Percentiles rank a stretch among this genome's conserved stretches.
These are phyloP conservation scores for Motacilla tschutschensis DNA, from an alignment of 2,113 vertebrate genomes.

Conservation along the genomic window DNA sequence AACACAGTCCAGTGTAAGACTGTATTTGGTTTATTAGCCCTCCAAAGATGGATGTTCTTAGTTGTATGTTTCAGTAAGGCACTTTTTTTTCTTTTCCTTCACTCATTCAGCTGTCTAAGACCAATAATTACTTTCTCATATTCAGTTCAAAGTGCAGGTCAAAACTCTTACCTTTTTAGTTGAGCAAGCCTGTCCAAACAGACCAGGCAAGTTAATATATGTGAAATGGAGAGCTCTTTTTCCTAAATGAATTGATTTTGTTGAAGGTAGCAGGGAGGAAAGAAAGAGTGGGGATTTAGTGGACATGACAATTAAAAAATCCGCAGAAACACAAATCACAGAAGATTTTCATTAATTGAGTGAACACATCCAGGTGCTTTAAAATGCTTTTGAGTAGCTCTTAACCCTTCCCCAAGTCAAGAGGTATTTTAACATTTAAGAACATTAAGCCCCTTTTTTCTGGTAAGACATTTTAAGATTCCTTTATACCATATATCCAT, in stretches of 20 bases:
- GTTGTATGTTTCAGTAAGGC: neutral
- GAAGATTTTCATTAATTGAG: neutral
- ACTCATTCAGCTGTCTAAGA: neutral
- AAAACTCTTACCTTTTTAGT: neutral
- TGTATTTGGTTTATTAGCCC: neutral
- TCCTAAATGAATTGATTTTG: neutral
- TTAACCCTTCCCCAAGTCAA: neutral
- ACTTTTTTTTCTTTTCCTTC: neutral
- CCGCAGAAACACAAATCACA: neutral
- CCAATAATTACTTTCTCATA: neutral
- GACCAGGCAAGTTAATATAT: neutral
- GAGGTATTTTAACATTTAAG: neutral
- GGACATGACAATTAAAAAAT: neutral
- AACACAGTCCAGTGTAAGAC: neutral
- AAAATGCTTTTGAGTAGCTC: neutral
- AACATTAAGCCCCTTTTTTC: neutral
- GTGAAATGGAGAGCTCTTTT: neutral
- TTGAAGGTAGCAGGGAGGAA: neutral
- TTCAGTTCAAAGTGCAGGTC: neutral
- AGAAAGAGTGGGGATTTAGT: neutral
- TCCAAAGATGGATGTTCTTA: neutral
- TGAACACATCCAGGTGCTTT: neutral
- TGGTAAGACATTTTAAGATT: neutral
- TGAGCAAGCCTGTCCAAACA: neutral
- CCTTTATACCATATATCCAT: neutral